phyloP scores from a whole-genome alignment of 2,113 vertebrate genomes.

The Gymnocephalus cernua region DNA sequence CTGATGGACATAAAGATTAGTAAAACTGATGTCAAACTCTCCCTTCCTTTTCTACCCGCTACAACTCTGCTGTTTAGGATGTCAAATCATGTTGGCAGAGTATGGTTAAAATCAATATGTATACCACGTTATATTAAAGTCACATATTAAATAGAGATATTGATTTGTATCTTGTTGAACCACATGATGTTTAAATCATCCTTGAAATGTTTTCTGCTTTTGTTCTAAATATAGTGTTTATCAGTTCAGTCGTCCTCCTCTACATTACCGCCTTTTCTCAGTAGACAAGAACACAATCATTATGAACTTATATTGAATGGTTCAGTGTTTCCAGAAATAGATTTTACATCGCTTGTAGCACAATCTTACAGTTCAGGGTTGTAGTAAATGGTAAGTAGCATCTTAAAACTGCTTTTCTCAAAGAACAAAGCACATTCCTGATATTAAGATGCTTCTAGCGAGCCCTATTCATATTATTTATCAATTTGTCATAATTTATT shows the following conservation, averaged over 20 bases:
- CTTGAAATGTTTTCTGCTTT: background rate
- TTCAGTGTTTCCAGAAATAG: background rate
- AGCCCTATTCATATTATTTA: conserved; percentile 24
- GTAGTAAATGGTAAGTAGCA: background rate
- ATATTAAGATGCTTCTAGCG: conserved; percentile 10
- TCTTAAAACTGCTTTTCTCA: background rate
- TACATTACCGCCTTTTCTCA: background rate
- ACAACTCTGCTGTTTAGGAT: background rate
- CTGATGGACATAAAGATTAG: conserved; percentile 72
- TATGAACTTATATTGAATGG: background rate
- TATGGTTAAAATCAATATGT: background rate
- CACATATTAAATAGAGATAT: background rate
- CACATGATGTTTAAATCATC: background rate
- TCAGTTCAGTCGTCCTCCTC: background rate
- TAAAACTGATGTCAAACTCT: conserved; percentile 30
- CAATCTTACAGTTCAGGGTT: background rate
- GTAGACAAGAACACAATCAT: background rate
- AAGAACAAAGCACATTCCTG: background rate
- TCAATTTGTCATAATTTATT: conserved; percentile 78
- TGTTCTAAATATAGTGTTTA: background rate
- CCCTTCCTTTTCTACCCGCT: background rate
- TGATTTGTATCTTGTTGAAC: background rate
- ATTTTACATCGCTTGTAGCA: background rate
- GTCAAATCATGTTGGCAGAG: background rate
- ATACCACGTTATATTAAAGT: background rate